These are phyloP conservation scores for Popillia japonica DNA, from an alignment of 1,140 invertebrate genomes.

Conservation along the genomic window DNA sequence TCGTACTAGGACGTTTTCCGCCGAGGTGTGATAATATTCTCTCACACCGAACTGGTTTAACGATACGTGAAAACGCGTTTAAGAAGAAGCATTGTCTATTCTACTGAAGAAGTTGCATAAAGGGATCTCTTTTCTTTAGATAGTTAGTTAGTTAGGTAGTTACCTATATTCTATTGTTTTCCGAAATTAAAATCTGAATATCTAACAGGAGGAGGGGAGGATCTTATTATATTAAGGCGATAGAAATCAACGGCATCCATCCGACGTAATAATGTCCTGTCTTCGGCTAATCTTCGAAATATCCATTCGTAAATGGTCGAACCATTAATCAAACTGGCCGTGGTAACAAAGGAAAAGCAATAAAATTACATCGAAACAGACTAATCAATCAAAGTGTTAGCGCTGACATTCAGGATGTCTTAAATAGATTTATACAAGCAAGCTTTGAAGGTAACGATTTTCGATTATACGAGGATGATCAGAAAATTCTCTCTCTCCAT, in stretches of 20 bases:
- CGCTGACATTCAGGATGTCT: neutral
- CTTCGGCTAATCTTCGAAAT: neutral
- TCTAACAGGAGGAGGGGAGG: too few relatives aligned
- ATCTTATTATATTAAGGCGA: too few relatives aligned
- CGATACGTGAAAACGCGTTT: neutral
- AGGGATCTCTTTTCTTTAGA: neutral
- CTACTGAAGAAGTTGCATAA: neutral
- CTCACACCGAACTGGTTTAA: neutral
- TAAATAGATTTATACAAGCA: neutral
- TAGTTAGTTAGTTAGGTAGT: too few relatives aligned
- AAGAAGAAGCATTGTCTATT: neutral
- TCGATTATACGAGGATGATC: neutral
- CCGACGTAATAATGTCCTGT: too few relatives aligned
- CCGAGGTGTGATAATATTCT: neutral
- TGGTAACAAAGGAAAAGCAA: neutral
- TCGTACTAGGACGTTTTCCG: neutral
- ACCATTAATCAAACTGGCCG: neutral
- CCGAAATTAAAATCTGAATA: too few relatives aligned
- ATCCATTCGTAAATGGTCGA: neutral
- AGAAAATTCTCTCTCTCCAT: too few relatives aligned
- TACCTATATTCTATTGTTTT: too few relatives aligned
- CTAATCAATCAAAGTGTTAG: constrained; percentile 11
- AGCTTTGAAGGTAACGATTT: neutral
- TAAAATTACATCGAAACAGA: constrained; percentile 19
- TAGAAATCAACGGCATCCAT: too few relatives aligned